Conservation (phyloP, 2,797 vertebrate species). For the Choloepus didactylus region DNA sequence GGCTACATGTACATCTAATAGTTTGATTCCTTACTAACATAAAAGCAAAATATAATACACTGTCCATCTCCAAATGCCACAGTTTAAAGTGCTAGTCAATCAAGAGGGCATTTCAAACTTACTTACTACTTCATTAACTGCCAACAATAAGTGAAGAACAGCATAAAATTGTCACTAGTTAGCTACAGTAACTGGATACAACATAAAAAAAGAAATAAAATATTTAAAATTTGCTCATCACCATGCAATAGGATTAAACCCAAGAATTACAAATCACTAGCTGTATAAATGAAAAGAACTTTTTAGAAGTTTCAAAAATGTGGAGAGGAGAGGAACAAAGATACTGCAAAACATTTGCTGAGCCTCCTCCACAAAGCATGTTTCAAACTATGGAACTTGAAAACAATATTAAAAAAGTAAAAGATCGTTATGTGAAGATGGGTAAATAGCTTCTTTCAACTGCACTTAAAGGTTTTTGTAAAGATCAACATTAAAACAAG, state of each 20-base stretch:
- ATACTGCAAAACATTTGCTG: constrained; percentile 70
- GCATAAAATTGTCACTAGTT: constrained; percentile 15
- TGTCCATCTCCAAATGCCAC: background rate
- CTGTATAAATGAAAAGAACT: constrained; percentile 60
- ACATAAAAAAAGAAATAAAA: constrained; percentile 32
- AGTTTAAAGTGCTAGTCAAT: background rate
- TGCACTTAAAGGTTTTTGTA: constrained; percentile 10
- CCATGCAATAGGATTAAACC: constrained; percentile 50
- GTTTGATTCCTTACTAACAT: background rate
- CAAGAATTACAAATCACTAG: constrained; percentile 68
- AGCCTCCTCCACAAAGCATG: constrained; percentile 70
- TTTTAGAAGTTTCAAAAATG: constrained; percentile 68
- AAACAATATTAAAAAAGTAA: constrained; percentile 50
- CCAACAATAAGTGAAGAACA: background rate
- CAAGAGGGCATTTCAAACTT: background rate
- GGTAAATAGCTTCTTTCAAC: background rate
- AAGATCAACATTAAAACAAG: constrained; percentile 26
- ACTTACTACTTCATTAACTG: background rate
- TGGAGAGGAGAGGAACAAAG: constrained; percentile 54
- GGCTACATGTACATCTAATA: background rate
- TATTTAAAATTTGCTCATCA: constrained; percentile 18
- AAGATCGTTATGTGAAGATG: background rate
- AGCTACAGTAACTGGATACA: constrained; percentile 27
- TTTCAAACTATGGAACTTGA: constrained; percentile 56
- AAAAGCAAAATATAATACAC: background rate